Evolutionary conservation across 2,888 invertebrate genomes (phyloP).

Genomic region (Pterostichus niger): DNA sequence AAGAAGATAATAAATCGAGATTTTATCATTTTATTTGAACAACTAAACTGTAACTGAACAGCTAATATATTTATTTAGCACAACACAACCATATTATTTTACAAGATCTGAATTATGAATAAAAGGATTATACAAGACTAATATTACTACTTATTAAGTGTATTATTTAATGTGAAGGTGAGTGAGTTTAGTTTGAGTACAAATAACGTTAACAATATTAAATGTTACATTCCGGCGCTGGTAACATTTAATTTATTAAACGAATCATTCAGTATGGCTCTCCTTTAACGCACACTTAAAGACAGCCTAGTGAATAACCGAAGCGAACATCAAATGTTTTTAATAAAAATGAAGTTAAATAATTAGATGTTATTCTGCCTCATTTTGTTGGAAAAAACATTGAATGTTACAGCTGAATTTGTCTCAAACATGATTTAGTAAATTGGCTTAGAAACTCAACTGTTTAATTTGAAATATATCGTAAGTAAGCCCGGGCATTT

Average conservation of each 20-base stretch:
- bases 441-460: conserved; percentile 31
- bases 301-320: conserved; percentile 57
- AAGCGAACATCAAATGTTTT: conserved; percentile 29
- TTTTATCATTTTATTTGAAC: conserved; percentile 65
- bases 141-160: conserved; percentile 52
- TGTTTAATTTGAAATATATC: conserved; percentile 16
- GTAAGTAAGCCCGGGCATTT: not conserved
- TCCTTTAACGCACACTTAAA: conserved; percentile 55
- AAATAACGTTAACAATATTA: conserved; percentile 27
- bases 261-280: conserved; percentile 59
- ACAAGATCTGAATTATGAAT: conserved; percentile 75
- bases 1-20: conserved; percentile 20
- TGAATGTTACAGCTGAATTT: conserved; percentile 21
- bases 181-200: conserved; percentile 49
- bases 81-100: conserved; percentile 75
- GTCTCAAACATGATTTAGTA: conserved; percentile 8
- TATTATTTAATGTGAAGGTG: conserved; percentile 35
- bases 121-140: conserved; percentile 66
- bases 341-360: conserved; percentile 30
- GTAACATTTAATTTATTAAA: conserved; percentile 48
- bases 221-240: conserved; percentile 57
- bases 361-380: conserved; percentile 25
- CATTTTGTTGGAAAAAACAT: conserved; percentile 22
- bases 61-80: conserved; percentile 71
- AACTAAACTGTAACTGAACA: conserved; percentile 67